Base-by-base conservation (phyloP, 2,113 vertebrate species). In the Catharus fuscescens region DNA sequence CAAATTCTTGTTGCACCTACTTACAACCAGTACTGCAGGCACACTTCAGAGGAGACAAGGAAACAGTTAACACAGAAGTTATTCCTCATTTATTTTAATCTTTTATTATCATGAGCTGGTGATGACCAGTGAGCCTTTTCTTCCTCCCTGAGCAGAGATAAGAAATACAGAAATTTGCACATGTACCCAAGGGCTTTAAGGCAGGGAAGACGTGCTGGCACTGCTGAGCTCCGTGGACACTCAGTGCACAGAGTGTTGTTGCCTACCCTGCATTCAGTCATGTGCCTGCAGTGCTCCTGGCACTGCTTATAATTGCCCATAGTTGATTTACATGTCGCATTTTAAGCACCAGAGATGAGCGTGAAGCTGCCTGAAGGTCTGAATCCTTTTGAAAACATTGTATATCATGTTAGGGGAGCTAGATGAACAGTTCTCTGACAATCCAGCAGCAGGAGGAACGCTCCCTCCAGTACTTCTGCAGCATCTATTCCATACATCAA, bases 401-500 rank as follows among this genome's bases (percentile, higher is more conserved):
- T 80, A 17, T 21, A 59, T 89, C 83, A 72, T 82, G 62, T 86
- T 65, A 82, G 80, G 36, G 66, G 81, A 85, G 61, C 74, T 31
- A 24, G 78, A 73, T 72, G 80, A 91, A 61, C 66, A 85, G 42
- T 36, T 73, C 84, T 40, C 50, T 36, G 19, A 65, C 84, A 80
- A 53, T n/a, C 6, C 31, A 91, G 29, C 66, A 80, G 86, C 78
- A 69, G 80, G 84, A 38, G 45, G 48, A 79, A 84, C 69, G 89
- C 44, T 91, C 80, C 95, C 95, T 93, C 54, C 89, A 95, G 93
- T 87, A 89, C 66, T 79, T 72, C 31, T 50, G 59, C 54, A 87
- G 86, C 66, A 70, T 65, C 91, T 50, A 21, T 88, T 69, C 71
- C 78, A 95, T 77, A 72, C 21, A 87, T 95, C 93, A 95, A 16